phyloP scores from a whole-genome alignment of 1,140 invertebrate genomes.

The Hyles vespertilio region DNA sequence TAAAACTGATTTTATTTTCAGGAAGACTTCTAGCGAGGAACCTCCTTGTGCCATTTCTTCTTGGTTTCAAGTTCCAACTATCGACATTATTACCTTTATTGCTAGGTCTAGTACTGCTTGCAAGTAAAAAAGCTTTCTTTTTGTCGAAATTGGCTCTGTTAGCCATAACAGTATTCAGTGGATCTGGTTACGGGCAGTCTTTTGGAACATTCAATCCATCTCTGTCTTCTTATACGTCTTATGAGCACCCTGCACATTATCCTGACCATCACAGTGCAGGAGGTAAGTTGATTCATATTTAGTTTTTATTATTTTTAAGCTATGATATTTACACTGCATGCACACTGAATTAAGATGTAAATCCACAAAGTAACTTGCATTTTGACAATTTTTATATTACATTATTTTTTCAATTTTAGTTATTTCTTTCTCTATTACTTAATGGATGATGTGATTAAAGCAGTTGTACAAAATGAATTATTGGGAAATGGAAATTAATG shows the following conservation, averaged over 20 bases:
- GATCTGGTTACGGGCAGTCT: conserved; percentile 53
- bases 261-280: conserved; percentile 46
- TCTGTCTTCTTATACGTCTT: conserved; percentile 44
- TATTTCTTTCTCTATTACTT: too few species aligned
- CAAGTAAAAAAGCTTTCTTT: conserved; percentile 84
- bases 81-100: conserved; percentile 82
- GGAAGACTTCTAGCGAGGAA: conserved; percentile 81
- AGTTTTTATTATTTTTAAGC: not conserved
- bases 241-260: conserved; percentile 43
- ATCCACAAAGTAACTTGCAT: too few species aligned
- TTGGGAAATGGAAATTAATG: too few species aligned
- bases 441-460: too few species aligned
- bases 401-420: too few species aligned
- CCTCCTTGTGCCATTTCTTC: conserved; percentile 81
- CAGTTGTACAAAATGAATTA: too few species aligned
- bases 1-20: conserved; percentile 65
- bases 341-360: too few species aligned
- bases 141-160: conserved; percentile 83
- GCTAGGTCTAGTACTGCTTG: conserved; percentile 80
- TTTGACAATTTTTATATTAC: too few species aligned
- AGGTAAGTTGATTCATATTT: conserved; percentile 15
- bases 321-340: too few species aligned
- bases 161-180: conserved; percentile 80
- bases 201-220: conserved; percentile 46
- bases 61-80: conserved; percentile 86